Base-by-base conservation (phyloP, 2,113 vertebrate species). In the Grammomys surdaster region DNA sequence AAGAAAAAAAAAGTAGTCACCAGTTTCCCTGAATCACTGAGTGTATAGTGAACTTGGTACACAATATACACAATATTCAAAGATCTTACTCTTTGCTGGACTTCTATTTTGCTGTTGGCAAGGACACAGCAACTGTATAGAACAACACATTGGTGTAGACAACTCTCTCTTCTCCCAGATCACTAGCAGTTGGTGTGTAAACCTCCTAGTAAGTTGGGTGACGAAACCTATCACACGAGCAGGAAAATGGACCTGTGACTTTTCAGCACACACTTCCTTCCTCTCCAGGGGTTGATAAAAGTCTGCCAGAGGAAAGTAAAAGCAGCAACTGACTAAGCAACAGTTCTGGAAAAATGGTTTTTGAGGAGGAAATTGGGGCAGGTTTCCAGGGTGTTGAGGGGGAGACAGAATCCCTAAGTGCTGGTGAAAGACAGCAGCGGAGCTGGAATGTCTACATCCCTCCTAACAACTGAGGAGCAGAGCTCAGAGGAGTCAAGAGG, bases 151-250 rank as follows among this genome's bases (percentile, higher is more conserved):
- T 56, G 51, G 40, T 26, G 6, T 63, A n/a, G 9, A 24, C 54
- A 9, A 43, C 28, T 40, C 58, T 36, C 28, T 73, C 80, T 86
- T 75, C 33, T 67, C 70, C 72, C 22, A 54, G 43, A 56, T 84
- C 65, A 76, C 88, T 91, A 95, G 80, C 93, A 67, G 97, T 95
- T 97, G 72, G 88, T 90, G 80, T 93, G 76, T n/a, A 70, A 96
- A 91, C 84, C 63, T 93, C 91, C 88, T 77, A n/a, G 75, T 75
- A 14, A 93, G 78, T 16, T 43, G 76, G 46, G 36, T 96, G 96
- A 90, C 9, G 97, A 93, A 97, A 97, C 69, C 58, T 36, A 33
- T 22, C 88, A 40, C 13, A n/a, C 13, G 46, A 75, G 48, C 48
- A 86, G 95, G 72, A 73, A n/a, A 90, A 88, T 13, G 54, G 85